phyloP scores from a whole-genome alignment of 2,113 vertebrate species.

The Anser brachyrhynchus region DNA sequence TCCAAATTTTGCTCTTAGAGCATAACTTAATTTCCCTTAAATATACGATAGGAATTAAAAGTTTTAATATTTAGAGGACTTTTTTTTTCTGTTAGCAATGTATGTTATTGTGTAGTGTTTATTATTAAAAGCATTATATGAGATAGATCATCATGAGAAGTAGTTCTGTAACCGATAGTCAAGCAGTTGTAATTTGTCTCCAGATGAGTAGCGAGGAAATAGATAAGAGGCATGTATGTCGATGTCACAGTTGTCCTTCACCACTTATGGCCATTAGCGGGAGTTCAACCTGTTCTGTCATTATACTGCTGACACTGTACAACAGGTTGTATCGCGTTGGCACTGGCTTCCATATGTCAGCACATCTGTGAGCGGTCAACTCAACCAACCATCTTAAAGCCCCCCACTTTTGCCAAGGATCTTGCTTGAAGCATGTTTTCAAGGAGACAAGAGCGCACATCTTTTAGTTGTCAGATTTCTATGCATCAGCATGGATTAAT shows the following conservation, averaged over 20 bases:
- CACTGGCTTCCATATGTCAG: slow-evolving; percentile 85
- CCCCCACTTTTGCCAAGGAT: slow-evolving; percentile 74
- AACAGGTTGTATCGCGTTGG: slow-evolving; percentile 87
- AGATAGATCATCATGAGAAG: background rate
- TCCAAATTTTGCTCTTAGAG: background rate
- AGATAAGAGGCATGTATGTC: background rate
- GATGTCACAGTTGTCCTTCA: slow-evolving; percentile 74
- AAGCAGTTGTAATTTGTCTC: background rate
- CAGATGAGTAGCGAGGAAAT: background rate
- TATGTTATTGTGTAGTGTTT: background rate
- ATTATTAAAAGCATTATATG: background rate
- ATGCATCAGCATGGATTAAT: slow-evolving; percentile 56
- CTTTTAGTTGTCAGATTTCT: slow-evolving; percentile 74
- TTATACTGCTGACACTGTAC: slow-evolving; percentile 81
- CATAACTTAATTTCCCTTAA: background rate
- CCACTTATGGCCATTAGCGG: slow-evolving; percentile 69
- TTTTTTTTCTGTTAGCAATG: background rate
- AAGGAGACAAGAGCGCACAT: slow-evolving; percentile 74
- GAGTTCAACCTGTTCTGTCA: slow-evolving; percentile 81
- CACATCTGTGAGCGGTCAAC: slow-evolving; percentile 84
- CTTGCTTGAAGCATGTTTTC: slow-evolving; percentile 78
- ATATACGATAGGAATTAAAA: background rate
- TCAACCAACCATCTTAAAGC: slow-evolving; percentile 77
- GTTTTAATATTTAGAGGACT: background rate
- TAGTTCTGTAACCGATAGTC: background rate